Percentiles rank a stretch among this genome's conserved stretches.
Evolutionary conservation across 2,888 invertebrate species (phyloP).

Genomic region (Apoderus coryli): DNA sequence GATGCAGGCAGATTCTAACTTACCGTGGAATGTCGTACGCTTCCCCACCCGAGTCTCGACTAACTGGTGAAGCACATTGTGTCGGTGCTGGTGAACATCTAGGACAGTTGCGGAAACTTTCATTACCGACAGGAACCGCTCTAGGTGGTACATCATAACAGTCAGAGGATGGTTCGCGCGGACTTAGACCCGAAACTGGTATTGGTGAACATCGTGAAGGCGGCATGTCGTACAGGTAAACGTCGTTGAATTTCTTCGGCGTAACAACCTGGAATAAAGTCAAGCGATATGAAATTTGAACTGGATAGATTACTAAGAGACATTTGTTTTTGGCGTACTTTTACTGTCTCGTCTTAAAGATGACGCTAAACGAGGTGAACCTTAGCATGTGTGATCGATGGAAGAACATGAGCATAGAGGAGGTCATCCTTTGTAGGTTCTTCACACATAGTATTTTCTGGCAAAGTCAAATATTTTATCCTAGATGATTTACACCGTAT

Average conservation of each 20-base stretch:
- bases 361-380: background rate
- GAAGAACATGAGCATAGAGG: too few relatives aligned
- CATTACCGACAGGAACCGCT: conserved; percentile 41
- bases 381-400: too few relatives aligned
- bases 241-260: conserved; percentile 57
- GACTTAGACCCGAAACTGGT: conserved; percentile 27
- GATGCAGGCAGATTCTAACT: too few relatives aligned
- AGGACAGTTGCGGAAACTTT: conserved; percentile 39
- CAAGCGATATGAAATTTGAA: too few relatives aligned
- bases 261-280: conserved; percentile 53
- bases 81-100: conserved; percentile 36
- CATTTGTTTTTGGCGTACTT: too few relatives aligned
- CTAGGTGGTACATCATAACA: conserved; percentile 50
- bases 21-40: conserved; percentile 55
- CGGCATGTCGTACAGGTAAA: conserved; percentile 55
- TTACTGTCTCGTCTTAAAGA: background rate
- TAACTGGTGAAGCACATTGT: conserved; percentile 31
- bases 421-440: too few relatives aligned
- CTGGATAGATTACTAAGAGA: too few relatives aligned
- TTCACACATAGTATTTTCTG: too few relatives aligned
- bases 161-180: conserved; percentile 29
- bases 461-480: too few relatives aligned
- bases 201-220: conserved; percentile 30
- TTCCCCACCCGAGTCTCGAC: conserved; percentile 31
- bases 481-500: too few relatives aligned